These are phyloP conservation scores for Paramormyrops hopkinsi DNA, from an alignment of 2,797 vertebrate genomes.

Conservation along the genomic window DNA sequence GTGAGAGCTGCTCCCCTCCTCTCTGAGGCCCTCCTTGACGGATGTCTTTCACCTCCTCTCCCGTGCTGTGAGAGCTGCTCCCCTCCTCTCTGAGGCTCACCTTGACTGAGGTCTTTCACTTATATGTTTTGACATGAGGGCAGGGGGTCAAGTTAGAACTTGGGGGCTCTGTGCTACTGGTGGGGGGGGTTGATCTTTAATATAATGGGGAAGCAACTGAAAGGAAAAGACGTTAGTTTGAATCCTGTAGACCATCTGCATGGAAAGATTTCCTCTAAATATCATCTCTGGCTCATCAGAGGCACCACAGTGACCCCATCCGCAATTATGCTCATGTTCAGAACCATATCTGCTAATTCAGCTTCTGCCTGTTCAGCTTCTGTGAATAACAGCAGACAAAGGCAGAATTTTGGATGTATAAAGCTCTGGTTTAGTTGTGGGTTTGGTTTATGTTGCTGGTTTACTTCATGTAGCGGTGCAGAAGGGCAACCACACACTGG, in stretches of 20 bases:
- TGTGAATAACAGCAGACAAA: neutral
- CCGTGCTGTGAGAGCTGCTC: neutral
- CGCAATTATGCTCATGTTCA: neutral
- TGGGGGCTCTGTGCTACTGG: neutral
- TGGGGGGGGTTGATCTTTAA: neutral
- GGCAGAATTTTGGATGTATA: neutral
- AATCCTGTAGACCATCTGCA: neutral
- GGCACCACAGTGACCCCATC: neutral
- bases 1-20: neutral
- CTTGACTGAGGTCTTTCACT: neutral
- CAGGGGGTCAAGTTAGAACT: neutral
- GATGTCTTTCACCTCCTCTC: neutral
- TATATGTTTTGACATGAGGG: neutral
- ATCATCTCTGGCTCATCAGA: neutral
- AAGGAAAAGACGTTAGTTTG: neutral
- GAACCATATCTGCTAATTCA: neutral
- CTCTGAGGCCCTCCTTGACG: neutral
- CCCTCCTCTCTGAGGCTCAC: neutral
- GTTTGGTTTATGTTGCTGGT: neutral
- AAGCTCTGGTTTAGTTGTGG: neutral
- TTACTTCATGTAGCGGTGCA: neutral
- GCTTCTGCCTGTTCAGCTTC: neutral
- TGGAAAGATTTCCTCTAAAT: neutral
- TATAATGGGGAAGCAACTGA: neutral
- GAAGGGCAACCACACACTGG: neutral